Evolutionary conservation across 2,888 invertebrate genomes (phyloP), one percentile per base, ranked within the genome.

Genomic region (Caradrina kadenii): DNA sequence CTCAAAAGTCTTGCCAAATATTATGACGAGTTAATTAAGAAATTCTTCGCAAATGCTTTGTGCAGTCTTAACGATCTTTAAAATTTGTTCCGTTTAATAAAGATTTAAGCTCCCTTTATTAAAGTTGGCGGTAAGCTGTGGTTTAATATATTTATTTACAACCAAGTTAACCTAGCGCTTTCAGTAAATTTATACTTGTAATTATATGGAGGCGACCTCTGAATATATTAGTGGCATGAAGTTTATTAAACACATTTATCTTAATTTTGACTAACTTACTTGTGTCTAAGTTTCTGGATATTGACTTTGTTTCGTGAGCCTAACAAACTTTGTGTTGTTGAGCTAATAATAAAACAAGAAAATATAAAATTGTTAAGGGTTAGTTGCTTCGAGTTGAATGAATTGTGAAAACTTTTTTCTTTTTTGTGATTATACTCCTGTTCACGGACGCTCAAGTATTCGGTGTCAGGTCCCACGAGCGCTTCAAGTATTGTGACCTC

Each of bases 201-300:
- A 87, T 88, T 85, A 83, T 79, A 77, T 82, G 71, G 74, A 54
- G 69, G 78, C 81, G 80, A 78, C 81, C 76, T 69, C 65, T 62
- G 81, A 83, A 84, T 83, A 86, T 82, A 84, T 81, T 80, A 80
- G 63, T 73, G 64, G 73, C 67, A 58, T 76, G 68, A 83, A 77
- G 75, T 83, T 87, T 89, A 89, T 88, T 86, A 89, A 86, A 86
- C 72, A 71, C 87, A 86, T 90, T 89, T 86, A 86, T 89, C 89
- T 89, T 87, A 87, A 88, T 87, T 85, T 84, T 76, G 77, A 76
- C 22, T 82, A 79, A 85, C 77, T 86, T 79, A 80, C 66, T 75
- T 71, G 63, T 56, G 48, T 70, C 58, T 79, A 70, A 76, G 76
- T 79, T 76, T 73, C 60, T 65, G 54, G 55, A 65, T 73, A 73